These are phyloP conservation scores for Balanococcus diminutus DNA, from an alignment of 2,888 invertebrate genomes.

Conservation along the genomic window DNA sequence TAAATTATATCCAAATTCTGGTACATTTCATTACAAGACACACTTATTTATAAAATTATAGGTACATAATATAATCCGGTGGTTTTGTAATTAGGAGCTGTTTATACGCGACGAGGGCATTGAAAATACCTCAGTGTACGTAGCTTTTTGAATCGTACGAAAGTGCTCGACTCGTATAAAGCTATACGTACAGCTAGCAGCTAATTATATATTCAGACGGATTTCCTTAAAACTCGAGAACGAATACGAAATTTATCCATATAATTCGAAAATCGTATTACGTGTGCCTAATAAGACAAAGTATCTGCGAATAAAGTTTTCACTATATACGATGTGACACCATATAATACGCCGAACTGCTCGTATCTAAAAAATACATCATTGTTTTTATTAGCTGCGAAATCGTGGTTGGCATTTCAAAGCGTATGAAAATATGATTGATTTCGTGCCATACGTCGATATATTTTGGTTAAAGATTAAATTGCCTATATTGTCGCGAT, in stretches of 20 bases:
- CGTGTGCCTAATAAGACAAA: constrained; percentile 52
- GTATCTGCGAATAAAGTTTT: constrained; percentile 35
- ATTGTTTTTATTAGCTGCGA: constrained; percentile 47
- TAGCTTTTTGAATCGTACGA: neutral
- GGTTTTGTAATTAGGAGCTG: neutral
- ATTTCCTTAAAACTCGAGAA: constrained; percentile 30
- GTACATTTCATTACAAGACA: too few relatives aligned
- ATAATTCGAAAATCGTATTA: constrained; percentile 50
- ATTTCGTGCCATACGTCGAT: constrained; percentile 7
- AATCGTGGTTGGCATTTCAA: constrained; percentile 52
- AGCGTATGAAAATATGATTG: constrained; percentile 27
- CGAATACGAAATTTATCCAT: constrained; percentile 22
- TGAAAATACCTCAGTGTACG: neutral
- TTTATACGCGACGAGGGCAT: neutral
- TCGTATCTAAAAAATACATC: constrained; percentile 18
- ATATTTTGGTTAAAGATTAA: constrained; percentile 12
- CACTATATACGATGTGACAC: neutral
- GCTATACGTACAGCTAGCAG: neutral
- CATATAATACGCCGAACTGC: too few relatives aligned
- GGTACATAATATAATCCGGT: neutral
- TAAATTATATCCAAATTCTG: too few relatives aligned
- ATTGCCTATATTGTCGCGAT: neutral
- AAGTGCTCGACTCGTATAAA: neutral
- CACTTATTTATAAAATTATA: neutral
- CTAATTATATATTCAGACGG: constrained; percentile 28